Base-by-base conservation (phyloP, 1,140 invertebrate genomes). In the Harpegnathos saltator region DNA sequence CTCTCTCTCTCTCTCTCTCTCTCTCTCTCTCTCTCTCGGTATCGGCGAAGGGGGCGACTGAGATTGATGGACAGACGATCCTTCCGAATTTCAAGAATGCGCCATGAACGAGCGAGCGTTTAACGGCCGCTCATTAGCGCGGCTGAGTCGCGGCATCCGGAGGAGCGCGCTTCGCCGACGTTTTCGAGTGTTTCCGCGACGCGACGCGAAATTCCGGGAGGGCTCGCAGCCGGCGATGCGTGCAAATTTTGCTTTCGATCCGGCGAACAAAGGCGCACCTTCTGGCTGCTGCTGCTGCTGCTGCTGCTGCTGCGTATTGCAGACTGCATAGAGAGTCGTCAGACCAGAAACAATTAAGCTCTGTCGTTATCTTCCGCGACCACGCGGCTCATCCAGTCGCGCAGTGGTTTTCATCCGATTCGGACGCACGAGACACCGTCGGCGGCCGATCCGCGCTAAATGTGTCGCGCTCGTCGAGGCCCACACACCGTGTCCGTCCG, bases 341-440 rank as follows among this genome's bases (percentile, higher is more conserved):
- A 93, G 92, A 93, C 92, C 91, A 92, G 90, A 93, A 93, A 92
- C 90, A 93, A 93, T 93, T 90, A 91, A 91, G 88, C 89, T 92
- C 90, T 15, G 75, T 86, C 77, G 89, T 90, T 93, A 93, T 93
- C 92, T 92, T 90, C 80, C 82, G 66, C 75, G 63, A 78, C 86
- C 92, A 93, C 83, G 86, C 91, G 88, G 83, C 83, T 80, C 86
- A 73, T 82, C 80, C 86, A 48, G 24, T 50, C 66, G 66, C 65
- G 0, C 85, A 89, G 84, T 56, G 84, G 88, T 84, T 89, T 85
- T 89, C 87, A 89, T 88, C 56, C 72, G 61, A 29, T 81, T 81
- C 38, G 52, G 22, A 19, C 19, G 29, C 17, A n/a, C 52, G 3
- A 3, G 11, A 12, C 17, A 58, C 48, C 65, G 12, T 11, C 65